A percentile compares a stretch with the other conserved stretches of the same genome.
Evolutionary conservation across 2,113 vertebrate genomes (phyloP).

Genomic region (Salminus brasiliensis): DNA sequence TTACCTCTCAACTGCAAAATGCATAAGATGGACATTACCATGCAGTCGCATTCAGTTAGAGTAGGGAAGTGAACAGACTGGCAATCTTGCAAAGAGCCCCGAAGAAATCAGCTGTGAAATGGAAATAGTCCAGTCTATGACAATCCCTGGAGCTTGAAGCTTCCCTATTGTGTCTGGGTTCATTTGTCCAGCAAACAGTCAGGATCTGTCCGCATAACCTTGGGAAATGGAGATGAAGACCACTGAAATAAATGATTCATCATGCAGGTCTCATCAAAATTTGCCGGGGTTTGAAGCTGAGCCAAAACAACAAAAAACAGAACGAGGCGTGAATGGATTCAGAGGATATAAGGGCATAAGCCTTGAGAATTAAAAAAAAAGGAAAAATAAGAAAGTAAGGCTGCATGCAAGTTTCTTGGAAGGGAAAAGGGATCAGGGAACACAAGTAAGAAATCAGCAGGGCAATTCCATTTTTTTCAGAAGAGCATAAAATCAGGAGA

Average conservation of each 20-base stretch:
- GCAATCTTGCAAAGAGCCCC: constrained; percentile 43
- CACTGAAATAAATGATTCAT: constrained; percentile 17
- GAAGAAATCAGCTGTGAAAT: constrained; percentile 59
- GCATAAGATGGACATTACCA: constrained; percentile 16
- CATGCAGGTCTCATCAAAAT: background rate
- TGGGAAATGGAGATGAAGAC: constrained; percentile 27
- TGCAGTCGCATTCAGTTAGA: constrained; percentile 28
- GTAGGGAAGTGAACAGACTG: constrained; percentile 34
- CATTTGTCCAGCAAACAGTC: constrained; percentile 43
- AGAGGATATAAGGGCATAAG: background rate
- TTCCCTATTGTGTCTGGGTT: constrained; percentile 35
- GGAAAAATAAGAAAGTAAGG: background rate
- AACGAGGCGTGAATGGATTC: background rate
- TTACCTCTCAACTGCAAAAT: constrained; percentile 8
- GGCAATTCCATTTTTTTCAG: constrained; percentile 8
- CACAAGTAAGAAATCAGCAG: background rate
- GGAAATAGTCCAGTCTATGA: constrained; percentile 47
- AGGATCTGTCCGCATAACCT: constrained; percentile 41
- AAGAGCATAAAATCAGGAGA: background rate
- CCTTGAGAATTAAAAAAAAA: background rate
- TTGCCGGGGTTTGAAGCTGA: background rate
- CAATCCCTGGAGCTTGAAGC: constrained; percentile 38
- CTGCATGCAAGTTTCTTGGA: background rate
- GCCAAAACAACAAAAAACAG: background rate
- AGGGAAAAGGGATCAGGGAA: background rate